Evolutionary conservation across 2,797 vertebrate species (phyloP), one percentile per base, ranked within the genome.

Genomic region (Triplophysa yarkandensis): DNA sequence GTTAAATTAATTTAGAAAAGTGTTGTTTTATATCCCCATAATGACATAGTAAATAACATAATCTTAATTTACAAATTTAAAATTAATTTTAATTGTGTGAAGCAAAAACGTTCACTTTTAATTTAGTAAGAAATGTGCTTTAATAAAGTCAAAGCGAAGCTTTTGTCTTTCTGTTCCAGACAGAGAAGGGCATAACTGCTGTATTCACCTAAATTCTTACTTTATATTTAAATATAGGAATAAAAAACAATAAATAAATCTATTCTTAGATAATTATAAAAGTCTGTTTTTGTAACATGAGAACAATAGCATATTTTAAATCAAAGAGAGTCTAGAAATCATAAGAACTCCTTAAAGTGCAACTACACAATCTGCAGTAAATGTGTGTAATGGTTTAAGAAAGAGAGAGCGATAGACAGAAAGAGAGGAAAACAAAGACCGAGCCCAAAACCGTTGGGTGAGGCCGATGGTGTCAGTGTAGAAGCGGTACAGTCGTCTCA

Each of bases 401-500:
- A 50, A 14, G 39, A 64, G 39, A 75, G 27, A 36, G 16, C 27
- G 52, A 57, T 14, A 57, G 14, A 55, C 2, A 58, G 41, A 46
- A 13, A 44, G 19, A 66, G 10, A 39, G 11, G n/a, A n/a, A n/a
- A 7, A 19, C 25, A 50, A 7, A 41, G 36, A 68, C 30, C 50
- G 21, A 39, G 17, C 3, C 44, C 32, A 74, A 58, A 36, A 41
- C 21, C 23, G 7, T 14, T 23, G 46, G 44, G 21, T 11, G 39
- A 4, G 64, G 21, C 30, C 19, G 19, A 41, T 27, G 3, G 36
- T 50, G 66, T 71, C 54, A 39, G 55, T 43, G 17, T 66, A 55
- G 48, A 19, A 68, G 23, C 55, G 2, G 39, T 43, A 48, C 34
- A 39, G 67, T 28, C 30, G 9, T 55, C 68, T 68, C 46, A 69